These are phyloP conservation scores for Xestia xanthographa DNA, from an alignment of 2,888 invertebrate genomes.

Conservation along the genomic window DNA sequence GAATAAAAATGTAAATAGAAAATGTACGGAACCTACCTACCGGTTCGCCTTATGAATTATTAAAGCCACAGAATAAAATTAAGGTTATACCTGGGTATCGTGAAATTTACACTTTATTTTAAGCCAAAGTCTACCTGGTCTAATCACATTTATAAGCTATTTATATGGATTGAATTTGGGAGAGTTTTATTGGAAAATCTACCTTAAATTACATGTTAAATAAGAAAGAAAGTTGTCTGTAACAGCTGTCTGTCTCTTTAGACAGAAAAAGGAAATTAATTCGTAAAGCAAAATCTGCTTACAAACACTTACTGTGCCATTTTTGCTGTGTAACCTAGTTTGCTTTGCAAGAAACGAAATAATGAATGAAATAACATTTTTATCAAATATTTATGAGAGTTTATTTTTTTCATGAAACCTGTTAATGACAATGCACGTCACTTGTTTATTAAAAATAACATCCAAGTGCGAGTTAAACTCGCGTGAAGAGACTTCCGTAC, in stretches of 20 bases:
- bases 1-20: conserved; percentile 79
- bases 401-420: neutral
- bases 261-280: neutral
- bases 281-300: conserved; percentile 12
- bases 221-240: conserved; percentile 10
- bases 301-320: neutral
- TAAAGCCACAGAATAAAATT: conserved; percentile 75
- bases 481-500: too few relatives aligned
- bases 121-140: conserved; percentile 39
- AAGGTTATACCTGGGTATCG: conserved; percentile 66
- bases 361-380: conserved; percentile 14
- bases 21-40: conserved; percentile 72
- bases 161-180: conserved; percentile 52
- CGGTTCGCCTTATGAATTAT: conserved; percentile 78
- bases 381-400: neutral
- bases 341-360: conserved; percentile 12
- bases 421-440: neutral
- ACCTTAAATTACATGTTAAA: conserved; percentile 15
- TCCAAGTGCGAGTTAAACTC: too few relatives aligned
- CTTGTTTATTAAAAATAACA: neutral
- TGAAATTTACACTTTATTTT: conserved; percentile 67
- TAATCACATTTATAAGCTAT: conserved; percentile 60
- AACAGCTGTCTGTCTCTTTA: neutral
- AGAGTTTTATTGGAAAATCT: conserved; percentile 31
- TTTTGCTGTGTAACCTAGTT: conserved; percentile 20